phyloP scores from a whole-genome alignment of 2,888 invertebrate genomes.

The Barypeithes pellucidus region DNA sequence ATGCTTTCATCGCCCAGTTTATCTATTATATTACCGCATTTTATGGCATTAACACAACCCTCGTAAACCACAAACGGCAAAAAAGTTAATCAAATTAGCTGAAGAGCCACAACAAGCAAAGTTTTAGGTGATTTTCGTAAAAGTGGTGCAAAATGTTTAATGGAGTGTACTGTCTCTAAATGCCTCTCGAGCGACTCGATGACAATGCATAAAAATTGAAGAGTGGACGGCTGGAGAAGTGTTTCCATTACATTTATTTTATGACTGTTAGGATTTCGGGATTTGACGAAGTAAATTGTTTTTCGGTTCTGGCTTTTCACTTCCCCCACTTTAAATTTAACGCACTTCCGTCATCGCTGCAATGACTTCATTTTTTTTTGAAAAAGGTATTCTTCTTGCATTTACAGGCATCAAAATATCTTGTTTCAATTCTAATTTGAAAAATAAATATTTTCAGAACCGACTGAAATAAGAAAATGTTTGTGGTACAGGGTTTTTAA shows the following conservation, averaged over 20 bases:
- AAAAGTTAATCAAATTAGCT: slow-evolving; percentile 49
- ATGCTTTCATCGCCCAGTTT: neutral
- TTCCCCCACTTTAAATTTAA: no score
- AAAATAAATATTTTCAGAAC: no score
- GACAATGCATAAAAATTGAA: slow-evolving; percentile 46
- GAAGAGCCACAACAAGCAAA: slow-evolving; percentile 39
- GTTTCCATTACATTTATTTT: slow-evolving; percentile 46
- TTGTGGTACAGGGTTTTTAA: no score
- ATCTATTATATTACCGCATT: slow-evolving; percentile 1
- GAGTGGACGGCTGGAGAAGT: slow-evolving; percentile 26
- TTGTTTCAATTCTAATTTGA: no score
- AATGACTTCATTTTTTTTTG: no score
- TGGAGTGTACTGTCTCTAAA: slow-evolving; percentile 40
- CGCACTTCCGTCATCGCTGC: no score
- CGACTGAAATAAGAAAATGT: no score
- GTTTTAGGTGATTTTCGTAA: slow-evolving; percentile 30
- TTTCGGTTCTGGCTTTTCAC: neutral
- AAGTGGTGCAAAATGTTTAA: slow-evolving; percentile 39
- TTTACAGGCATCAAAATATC: no score
- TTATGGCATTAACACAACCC: slow-evolving; percentile 22
- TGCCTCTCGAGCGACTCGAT: slow-evolving; percentile 40
- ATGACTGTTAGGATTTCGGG: slow-evolving; percentile 21
- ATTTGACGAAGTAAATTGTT: neutral
- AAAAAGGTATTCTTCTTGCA: no score
- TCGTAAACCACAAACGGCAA: slow-evolving; percentile 35